Percentiles rank a stretch among this genome's conserved stretches.
phyloP scores from a whole-genome alignment of 2,797 vertebrate species.

The Ctenopoma multispine region DNA sequence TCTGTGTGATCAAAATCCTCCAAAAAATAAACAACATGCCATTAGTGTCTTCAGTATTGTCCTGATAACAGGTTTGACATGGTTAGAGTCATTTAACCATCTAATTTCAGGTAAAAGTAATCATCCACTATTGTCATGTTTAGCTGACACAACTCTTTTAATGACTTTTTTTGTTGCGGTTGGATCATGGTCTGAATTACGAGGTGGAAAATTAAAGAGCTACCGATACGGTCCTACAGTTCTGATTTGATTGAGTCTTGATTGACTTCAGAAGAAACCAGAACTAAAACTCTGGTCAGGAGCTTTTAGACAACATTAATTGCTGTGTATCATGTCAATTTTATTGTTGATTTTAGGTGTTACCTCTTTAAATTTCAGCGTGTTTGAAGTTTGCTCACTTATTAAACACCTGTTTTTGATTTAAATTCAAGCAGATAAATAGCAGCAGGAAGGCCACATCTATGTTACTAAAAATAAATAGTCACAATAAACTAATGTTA shows the following conservation, averaged over 20 bases:
- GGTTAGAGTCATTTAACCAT: not conserved
- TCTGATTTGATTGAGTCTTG: not conserved
- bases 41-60: not conserved
- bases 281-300: not conserved
- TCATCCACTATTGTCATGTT: not conserved
- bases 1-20: not conserved
- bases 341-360: not conserved
- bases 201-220: not conserved
- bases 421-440: not conserved
- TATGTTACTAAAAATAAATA: not conserved
- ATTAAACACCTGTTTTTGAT: not conserved
- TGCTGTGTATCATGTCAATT: not conserved
- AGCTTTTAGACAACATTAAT: not conserved
- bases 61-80: not conserved
- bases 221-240: not conserved
- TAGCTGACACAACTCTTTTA: not conserved
- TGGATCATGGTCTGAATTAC: slow-evolving; percentile 12
- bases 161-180: slow-evolving; percentile 17
- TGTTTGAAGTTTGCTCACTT: not conserved
- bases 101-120: no score
- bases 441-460: not conserved
- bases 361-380: not conserved
- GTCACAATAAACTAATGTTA: not conserved
- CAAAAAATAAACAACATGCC: not conserved
- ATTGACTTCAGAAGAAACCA: not conserved